Conservation (phyloP, 2,797 vertebrate species). For the Triplophysa yarkandensis region DNA sequence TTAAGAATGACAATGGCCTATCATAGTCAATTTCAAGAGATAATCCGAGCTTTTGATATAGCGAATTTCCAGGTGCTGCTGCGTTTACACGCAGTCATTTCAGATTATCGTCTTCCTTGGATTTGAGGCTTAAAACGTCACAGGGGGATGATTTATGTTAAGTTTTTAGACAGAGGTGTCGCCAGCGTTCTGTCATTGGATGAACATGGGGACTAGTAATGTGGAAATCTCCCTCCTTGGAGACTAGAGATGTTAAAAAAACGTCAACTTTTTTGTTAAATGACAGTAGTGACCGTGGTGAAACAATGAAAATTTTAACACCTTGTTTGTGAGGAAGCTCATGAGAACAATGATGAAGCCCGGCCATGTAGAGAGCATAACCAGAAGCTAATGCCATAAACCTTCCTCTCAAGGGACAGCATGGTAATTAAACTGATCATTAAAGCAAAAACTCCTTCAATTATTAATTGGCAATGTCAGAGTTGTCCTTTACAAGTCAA, state of each 20-base stretch:
- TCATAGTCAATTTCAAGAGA: slow-evolving; percentile 35
- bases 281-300: slow-evolving; percentile 47
- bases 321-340: slow-evolving; percentile 77
- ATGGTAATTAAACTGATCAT: slow-evolving; percentile 91
- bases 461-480: slow-evolving; percentile 91
- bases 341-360: slow-evolving; percentile 48
- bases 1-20: slow-evolving; percentile 51
- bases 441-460: slow-evolving; percentile 87
- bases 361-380: slow-evolving; percentile 74
- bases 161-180: not conserved
- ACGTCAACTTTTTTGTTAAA: not conserved
- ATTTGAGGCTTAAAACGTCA: slow-evolving; percentile 34
- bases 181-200: not conserved
- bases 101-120: not conserved
- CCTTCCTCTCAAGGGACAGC: slow-evolving; percentile 81
- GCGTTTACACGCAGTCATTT: slow-evolving; percentile 25
- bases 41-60: slow-evolving; percentile 33
- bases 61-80: not conserved
- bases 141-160: not conserved
- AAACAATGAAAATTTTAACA: slow-evolving; percentile 83
- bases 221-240: not conserved
- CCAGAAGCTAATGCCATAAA: slow-evolving; percentile 80
- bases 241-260: not conserved
- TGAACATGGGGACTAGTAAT: not conserved
- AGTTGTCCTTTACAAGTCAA: slow-evolving; percentile 91